Conservation (phyloP, 53 echinoderm and acorn worm genomes). For the Astropecten irregularis region DNA sequence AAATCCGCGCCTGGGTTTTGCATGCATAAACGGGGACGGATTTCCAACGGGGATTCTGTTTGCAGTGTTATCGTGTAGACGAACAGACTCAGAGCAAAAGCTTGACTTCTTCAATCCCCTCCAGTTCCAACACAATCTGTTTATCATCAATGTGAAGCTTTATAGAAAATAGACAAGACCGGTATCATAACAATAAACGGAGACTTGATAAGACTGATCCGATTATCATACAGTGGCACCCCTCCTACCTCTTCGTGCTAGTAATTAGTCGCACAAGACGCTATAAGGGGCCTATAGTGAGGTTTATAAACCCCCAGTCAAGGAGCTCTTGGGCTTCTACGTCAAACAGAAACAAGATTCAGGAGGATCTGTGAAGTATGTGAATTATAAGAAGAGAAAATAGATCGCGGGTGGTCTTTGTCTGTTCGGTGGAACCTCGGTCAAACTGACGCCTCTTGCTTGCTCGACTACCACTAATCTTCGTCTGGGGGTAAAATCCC, state of each 20-base stretch:
- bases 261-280: too few relatives aligned
- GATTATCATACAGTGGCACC: slow-evolving; percentile 3
- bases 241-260: background rate
- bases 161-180: slow-evolving; percentile 1
- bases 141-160: slow-evolving; percentile 23
- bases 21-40: too few relatives aligned
- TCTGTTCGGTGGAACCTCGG: slow-evolving; percentile 1
- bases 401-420: slow-evolving; percentile 37
- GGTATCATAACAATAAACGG: slow-evolving; percentile 32
- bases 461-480: background rate
- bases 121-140: too few relatives aligned
- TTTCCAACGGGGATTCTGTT: too few relatives aligned
- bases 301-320: too few relatives aligned
- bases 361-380: background rate
- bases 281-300: too few relatives aligned
- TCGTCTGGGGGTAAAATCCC: background rate
- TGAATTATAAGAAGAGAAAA: slow-evolving; percentile 11
- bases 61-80: too few relatives aligned
- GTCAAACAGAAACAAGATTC: too few relatives aligned
- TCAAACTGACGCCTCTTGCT: slow-evolving; percentile 9
- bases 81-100: too few relatives aligned
- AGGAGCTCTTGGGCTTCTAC: too few relatives aligned
- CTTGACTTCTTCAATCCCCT: too few relatives aligned
- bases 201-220: slow-evolving; percentile 26
- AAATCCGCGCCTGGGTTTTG: too few relatives aligned